phyloP scores from a whole-genome alignment of 2,113 vertebrate species.

The Lethenteron camtschaticum region DNA sequence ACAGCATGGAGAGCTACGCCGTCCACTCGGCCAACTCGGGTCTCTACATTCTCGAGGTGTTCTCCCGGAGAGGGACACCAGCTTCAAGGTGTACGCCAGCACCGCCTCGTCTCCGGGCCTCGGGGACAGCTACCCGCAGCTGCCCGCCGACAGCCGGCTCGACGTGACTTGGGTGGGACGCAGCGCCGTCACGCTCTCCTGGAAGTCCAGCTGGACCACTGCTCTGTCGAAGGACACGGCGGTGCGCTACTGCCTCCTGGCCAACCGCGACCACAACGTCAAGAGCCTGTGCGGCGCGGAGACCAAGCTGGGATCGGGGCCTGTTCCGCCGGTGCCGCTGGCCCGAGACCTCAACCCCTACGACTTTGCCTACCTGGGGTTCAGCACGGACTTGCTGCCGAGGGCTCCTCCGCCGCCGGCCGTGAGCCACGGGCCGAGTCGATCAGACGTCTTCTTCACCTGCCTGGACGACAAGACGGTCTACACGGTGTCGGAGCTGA shows the following conservation, averaged over 20 bases:
- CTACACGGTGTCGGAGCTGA: conserved; percentile 71
- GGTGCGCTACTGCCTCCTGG: conserved; percentile 71
- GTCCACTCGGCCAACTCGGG: conserved; percentile 63
- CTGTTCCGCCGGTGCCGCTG: conserved; percentile 67
- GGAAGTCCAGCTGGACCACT: conserved; percentile 78
- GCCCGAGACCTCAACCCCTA: conserved; percentile 87
- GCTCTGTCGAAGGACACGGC: conserved; percentile 47
- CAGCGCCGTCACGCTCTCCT: conserved; percentile 65
- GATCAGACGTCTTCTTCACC: conserved; percentile 47
- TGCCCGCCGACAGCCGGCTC: conserved; percentile 73
- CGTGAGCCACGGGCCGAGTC: conserved; percentile 23
- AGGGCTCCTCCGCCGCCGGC: conserved; percentile 36
- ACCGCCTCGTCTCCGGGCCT: conserved; percentile 59
- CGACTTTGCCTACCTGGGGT: conserved; percentile 84
- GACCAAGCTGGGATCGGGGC: conserved; percentile 43
- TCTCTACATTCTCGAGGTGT: conserved; percentile 73
- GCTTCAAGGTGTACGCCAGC: conserved; percentile 74
- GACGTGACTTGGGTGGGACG: conserved; percentile 68
- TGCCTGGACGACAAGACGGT: conserved; percentile 86
- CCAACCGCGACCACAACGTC: conserved; percentile 93
- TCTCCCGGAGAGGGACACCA: conserved; percentile 94
- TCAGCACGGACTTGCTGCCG: conserved; percentile 22
- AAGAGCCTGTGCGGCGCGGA: conserved; percentile 88
- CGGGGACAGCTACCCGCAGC: conserved; percentile 71
- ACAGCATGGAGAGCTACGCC: conserved; percentile 70